Conservation (phyloP, 2,113 vertebrate genomes). For the Cebidichthys violaceus region DNA sequence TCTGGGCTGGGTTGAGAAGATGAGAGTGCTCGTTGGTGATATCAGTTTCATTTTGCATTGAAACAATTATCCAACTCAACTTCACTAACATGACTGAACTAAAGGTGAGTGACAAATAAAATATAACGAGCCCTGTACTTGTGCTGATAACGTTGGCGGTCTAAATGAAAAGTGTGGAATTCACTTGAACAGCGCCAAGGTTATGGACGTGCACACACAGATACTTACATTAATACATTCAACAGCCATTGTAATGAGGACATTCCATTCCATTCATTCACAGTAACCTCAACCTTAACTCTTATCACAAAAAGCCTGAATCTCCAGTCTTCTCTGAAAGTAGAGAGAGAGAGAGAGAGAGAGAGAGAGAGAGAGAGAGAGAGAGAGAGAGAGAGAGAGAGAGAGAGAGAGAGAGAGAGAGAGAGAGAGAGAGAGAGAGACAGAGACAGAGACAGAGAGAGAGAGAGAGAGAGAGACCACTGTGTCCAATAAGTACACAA, state of each 20-base stretch:
- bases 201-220: not conserved
- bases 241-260: constrained; percentile 13
- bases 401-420: constrained; percentile 19
- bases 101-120: not conserved
- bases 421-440: constrained; percentile 4
- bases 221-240: constrained; percentile 11
- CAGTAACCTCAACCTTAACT: constrained; percentile 13
- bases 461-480: constrained; percentile 8
- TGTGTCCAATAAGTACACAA: constrained; percentile 44
- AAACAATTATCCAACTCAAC: not conserved
- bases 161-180: constrained; percentile 27
- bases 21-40: not conserved
- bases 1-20: not conserved
- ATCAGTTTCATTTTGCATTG: not conserved
- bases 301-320: constrained; percentile 37
- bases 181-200: not conserved
- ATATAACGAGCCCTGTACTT: not conserved
- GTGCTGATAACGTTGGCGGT: not conserved
- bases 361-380: not conserved
- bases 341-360: not conserved
- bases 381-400: constrained; percentile 5
- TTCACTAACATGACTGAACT: not conserved
- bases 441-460: constrained; percentile 16
- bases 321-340: constrained; percentile 1
- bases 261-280: constrained; percentile 38